These are phyloP conservation scores for Macaria notata DNA, from an alignment of 2,888 invertebrate genomes.

Conservation along the genomic window DNA sequence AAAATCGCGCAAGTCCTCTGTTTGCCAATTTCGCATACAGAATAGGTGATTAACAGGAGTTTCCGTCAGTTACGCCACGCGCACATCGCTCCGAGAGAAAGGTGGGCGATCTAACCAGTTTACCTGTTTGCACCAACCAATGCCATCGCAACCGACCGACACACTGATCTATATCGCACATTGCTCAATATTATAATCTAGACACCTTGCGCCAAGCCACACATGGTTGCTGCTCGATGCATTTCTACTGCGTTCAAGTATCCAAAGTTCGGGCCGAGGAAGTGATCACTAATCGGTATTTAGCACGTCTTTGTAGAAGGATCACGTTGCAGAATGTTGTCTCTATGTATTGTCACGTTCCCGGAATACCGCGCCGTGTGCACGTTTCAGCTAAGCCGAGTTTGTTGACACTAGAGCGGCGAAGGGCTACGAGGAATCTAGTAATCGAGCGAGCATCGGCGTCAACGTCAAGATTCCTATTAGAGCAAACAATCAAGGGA, in stretches of 20 bases:
- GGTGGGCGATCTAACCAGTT: slow-evolving; percentile 44
- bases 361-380: slow-evolving; percentile 40
- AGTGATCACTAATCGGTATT: not conserved
- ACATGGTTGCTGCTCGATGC: too few species aligned
- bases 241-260: too few species aligned
- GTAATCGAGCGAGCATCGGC: slow-evolving; percentile 25
- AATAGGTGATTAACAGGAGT: slow-evolving; percentile 59
- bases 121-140: slow-evolving; percentile 37
- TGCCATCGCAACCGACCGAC: slow-evolving; percentile 35
- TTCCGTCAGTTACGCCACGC: slow-evolving; percentile 55
- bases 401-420: slow-evolving; percentile 37
- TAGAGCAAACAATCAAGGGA: slow-evolving; percentile 46
- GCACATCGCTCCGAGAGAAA: slow-evolving; percentile 50
- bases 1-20: slow-evolving; percentile 49
- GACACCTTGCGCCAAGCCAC: too few species aligned
- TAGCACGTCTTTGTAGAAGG: slow-evolving; percentile 58
- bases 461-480: slow-evolving; percentile 32
- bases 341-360: slow-evolving; percentile 68
- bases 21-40: slow-evolving; percentile 59
- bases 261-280: too few species aligned
- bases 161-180: slow-evolving; percentile 36
- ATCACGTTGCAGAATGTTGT: slow-evolving; percentile 49
- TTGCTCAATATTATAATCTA: slow-evolving; percentile 23
- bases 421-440: slow-evolving; percentile 24
- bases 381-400: slow-evolving; percentile 44